A percentile compares a stretch with the other conserved stretches of the same genome.
phyloP scores from a whole-genome alignment of 1,140 invertebrate species.

The Aphidius ervi region DNA sequence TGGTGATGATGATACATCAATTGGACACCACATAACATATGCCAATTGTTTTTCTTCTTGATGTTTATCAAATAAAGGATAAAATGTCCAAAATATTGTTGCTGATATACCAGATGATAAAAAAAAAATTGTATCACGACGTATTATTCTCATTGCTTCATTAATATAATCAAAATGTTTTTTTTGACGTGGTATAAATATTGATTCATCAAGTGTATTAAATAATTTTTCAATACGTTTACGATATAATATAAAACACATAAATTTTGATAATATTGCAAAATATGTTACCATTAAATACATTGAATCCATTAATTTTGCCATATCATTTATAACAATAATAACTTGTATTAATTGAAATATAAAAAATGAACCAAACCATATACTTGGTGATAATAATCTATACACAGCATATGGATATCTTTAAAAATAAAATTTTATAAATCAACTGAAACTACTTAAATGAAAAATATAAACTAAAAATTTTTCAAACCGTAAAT shows the following conservation, averaged over 20 bases:
- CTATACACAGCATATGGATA: slow-evolving; percentile 2
- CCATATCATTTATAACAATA: slow-evolving; percentile 1
- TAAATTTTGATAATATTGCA: slow-evolving; percentile 6
- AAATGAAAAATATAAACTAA: background rate
- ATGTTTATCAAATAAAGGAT: slow-evolving; percentile 9
- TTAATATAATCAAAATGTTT: background rate
- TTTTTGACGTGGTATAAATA: slow-evolving; percentile 3
- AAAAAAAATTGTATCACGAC: slow-evolving; percentile 2
- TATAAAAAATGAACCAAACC: slow-evolving; percentile 8
- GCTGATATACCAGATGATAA: slow-evolving; percentile 3
- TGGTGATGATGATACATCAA: background rate
- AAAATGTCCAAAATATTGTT: slow-evolving; percentile 13
- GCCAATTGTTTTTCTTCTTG: slow-evolving; percentile 11
- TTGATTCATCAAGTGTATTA: background rate
- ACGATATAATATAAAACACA: slow-evolving; percentile 1
- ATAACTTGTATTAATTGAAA: slow-evolving; percentile 6
- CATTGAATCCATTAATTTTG: slow-evolving; percentile 5
- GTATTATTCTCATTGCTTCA: slow-evolving; percentile 6
- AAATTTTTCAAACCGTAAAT: slow-evolving; percentile 4
- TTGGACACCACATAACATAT: slow-evolving; percentile 11
- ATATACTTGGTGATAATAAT: slow-evolving; percentile 4
- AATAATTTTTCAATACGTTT: slow-evolving; percentile 3
- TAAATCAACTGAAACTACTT: background rate
- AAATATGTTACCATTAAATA: slow-evolving; percentile 10
- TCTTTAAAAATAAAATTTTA: background rate